Evolutionary conservation across 2,113 vertebrate genomes (phyloP), one percentile per base, ranked within the genome.

Genomic region (Camelus bactrianus): DNA sequence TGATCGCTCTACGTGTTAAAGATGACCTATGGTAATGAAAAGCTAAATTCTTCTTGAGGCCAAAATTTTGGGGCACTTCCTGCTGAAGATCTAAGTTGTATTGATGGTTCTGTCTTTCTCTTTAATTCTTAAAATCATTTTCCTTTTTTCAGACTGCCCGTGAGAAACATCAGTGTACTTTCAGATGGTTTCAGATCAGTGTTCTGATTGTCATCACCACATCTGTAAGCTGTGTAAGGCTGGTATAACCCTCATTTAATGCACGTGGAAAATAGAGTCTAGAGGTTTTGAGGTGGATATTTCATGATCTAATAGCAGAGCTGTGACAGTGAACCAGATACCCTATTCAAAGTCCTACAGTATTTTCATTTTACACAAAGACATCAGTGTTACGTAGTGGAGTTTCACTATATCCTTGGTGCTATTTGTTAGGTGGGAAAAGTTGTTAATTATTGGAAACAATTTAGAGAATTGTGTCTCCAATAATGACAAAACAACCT

Each of bases 151-250:
- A 87, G 3, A 48, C 30, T 58, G 19, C 22, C 6, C 67, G 5
- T 94, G 14, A 50, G 58, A 97, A 46, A 82, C 38, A 8, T 91
- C 7, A 32, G 70, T 70, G 15, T 22, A 79, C 16, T 76, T 93
- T 80, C 35, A 84, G 26, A 35, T 79, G 75, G 11, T 58, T 87
- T 69, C 35, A 84, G 50, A 81, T 58, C 1, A 22, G 3, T 46
- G 62, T 64, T 83, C 28, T 88, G n/a, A 24, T 81, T 26, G 32
- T 76, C 11, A 75, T 91, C 50, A 87, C 13, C 56, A 38, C 6
- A 16, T 76, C 56, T 48, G 5, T 54, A 3, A 75, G 32, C 8
- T 62, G 11, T 2, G 1, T 35, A 50, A 20, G 4, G 22, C 9
- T 58, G 35, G 5, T 35, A 35, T 62, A 52, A 79, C 24, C 4